phyloP scores from a whole-genome alignment of 2,113 vertebrate species.

The Illadopsis cleaveri region DNA sequence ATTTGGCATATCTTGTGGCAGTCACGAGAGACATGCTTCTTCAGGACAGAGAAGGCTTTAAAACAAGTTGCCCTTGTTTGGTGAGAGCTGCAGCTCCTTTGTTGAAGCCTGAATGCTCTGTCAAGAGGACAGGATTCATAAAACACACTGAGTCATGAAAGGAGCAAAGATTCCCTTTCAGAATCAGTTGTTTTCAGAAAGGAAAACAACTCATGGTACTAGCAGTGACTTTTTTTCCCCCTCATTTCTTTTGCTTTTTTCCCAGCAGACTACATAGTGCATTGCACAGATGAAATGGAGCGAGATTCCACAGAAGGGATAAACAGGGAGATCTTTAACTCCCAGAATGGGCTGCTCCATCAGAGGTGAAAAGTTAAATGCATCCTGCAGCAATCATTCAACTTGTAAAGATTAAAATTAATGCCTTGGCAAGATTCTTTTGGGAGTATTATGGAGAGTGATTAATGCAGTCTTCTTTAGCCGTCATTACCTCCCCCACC shows the following conservation, averaged over 20 bases:
- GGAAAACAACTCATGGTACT: slow-evolving; percentile 9
- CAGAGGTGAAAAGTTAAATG: slow-evolving; percentile 55
- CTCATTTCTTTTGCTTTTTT: neutral
- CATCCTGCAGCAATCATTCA: slow-evolving; percentile 23
- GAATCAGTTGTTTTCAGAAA: slow-evolving; percentile 39
- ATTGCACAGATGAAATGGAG: neutral
- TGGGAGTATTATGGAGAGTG: slow-evolving; percentile 40
- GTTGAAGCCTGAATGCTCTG: slow-evolving; percentile 21
- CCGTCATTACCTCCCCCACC: neutral
- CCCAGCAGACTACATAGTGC: neutral
- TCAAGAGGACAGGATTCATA: neutral
- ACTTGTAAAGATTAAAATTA: slow-evolving; percentile 69
- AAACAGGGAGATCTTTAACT: slow-evolving; percentile 50
- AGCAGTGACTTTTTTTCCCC: neutral
- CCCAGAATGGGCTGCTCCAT: neutral
- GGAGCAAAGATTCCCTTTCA: slow-evolving; percentile 66
- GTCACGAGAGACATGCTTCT: neutral
- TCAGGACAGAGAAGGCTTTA: neutral
- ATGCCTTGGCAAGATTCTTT: slow-evolving; percentile 64
- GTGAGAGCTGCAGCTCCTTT: slow-evolving; percentile 60
- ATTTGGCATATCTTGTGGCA: slow-evolving; percentile 11
- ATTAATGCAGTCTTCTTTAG: slow-evolving; percentile 55
- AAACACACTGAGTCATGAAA: slow-evolving; percentile 36
- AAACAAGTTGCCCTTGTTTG: slow-evolving; percentile 55
- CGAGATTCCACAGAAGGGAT: slow-evolving; percentile 28